Conservation (phyloP, 2,113 vertebrate species). For the Manacus vitellinus region DNA sequence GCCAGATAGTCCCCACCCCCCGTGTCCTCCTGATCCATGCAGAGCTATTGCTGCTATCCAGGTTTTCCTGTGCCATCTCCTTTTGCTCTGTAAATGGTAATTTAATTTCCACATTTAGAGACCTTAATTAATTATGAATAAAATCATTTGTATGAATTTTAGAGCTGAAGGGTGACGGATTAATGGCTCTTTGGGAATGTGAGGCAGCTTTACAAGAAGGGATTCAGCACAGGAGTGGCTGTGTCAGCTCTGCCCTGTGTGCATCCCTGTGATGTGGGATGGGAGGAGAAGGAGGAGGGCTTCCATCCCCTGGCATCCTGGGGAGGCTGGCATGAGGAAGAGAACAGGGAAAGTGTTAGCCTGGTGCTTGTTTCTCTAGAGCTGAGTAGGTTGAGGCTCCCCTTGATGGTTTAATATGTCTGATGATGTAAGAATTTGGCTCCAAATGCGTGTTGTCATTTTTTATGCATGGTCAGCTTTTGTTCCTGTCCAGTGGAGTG, state of each 20-base stretch:
- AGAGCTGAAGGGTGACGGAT: neutral
- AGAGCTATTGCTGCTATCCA: neutral
- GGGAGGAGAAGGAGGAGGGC: neutral
- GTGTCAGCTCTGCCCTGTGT: fast-evolving
- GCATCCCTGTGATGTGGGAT: neutral
- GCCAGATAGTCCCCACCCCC: neutral
- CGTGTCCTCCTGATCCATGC: neutral
- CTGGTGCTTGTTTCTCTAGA: neutral
- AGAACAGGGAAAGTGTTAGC: neutral
- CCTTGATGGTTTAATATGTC: neutral
- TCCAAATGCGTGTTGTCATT: neutral
- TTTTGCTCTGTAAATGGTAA: neutral
- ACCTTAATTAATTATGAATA: conserved; percentile 19
- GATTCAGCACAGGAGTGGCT: neutral
- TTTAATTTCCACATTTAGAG: conserved; percentile 40
- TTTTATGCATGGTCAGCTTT: neutral
- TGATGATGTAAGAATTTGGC: neutral
- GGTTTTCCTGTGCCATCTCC: neutral
- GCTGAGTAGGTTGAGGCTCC: neutral
- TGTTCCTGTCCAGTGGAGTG: neutral
- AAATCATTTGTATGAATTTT: neutral
- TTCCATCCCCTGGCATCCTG: neutral
- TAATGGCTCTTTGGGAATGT: neutral
- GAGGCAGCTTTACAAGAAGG: neutral
- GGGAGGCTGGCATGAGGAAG: neutral